Evolutionary conservation across 2,888 invertebrate species (phyloP).

Genomic region (Agrotis clavis): DNA sequence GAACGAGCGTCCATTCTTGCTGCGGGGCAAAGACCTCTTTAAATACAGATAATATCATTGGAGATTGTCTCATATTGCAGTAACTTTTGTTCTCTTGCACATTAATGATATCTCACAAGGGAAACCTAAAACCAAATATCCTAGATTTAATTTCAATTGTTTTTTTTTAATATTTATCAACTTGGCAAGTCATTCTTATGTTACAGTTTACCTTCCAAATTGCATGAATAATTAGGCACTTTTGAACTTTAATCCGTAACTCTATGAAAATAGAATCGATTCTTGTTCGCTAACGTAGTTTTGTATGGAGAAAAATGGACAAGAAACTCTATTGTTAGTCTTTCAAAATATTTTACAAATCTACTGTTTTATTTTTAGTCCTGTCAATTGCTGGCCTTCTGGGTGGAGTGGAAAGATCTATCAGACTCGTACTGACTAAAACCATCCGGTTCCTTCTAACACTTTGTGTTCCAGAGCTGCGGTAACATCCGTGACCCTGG

Average conservation of each 20-base stretch:
- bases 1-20: not conserved
- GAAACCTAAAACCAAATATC: not conserved
- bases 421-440: too few species aligned
- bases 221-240: not conserved
- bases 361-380: too few species aligned
- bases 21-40: conserved; percentile 1
- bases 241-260: not conserved
- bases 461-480: too few species aligned
- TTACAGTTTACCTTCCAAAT: not conserved
- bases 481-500: not conserved
- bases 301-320: not conserved
- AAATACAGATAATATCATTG: conserved; percentile 2
- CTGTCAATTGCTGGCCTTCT: too few species aligned
- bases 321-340: not conserved
- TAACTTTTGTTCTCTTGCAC: not conserved
- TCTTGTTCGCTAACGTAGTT: not conserved
- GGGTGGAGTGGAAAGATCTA: too few species aligned
- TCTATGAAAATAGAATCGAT: not conserved
- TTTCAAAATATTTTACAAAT: not conserved
- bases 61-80: not conserved
- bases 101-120: not conserved
- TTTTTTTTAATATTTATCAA: not conserved
- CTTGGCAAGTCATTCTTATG: too few species aligned
- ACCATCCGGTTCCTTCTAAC: too few species aligned
- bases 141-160: not conserved